Conservation (phyloP, 1,140 invertebrate genomes). For the Bradynema listronoti region DNA sequence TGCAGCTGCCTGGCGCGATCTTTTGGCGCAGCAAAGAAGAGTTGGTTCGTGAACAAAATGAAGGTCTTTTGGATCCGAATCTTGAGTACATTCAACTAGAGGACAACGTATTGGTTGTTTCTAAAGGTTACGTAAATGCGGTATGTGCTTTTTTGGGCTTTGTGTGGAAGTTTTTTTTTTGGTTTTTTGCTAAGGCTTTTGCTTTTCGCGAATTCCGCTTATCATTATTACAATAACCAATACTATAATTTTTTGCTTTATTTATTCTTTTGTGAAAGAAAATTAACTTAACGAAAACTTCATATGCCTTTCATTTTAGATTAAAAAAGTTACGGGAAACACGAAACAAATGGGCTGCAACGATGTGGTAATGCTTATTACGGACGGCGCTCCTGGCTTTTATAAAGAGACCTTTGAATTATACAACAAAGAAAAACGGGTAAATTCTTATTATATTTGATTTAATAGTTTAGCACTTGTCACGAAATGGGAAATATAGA, state of each 20-base stretch:
- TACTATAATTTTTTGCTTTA: slow-evolving; percentile 10
- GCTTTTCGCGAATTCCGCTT: too few species aligned
- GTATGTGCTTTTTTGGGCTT: too few species aligned
- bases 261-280: slow-evolving; percentile 3
- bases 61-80: slow-evolving; percentile 14
- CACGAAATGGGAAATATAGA: too few species aligned
- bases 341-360: slow-evolving; percentile 67
- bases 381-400: slow-evolving; percentile 88
- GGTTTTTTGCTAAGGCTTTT: too few species aligned
- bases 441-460: too few species aligned
- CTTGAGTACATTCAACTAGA: slow-evolving; percentile 40
- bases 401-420: slow-evolving; percentile 80
- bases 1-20: slow-evolving; percentile 33
- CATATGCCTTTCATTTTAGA: slow-evolving; percentile 40
- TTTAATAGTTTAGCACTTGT: too few species aligned
- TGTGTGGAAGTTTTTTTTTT: slow-evolving; percentile 29
- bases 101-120: slow-evolving; percentile 49
- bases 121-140: slow-evolving; percentile 37
- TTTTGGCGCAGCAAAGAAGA: slow-evolving; percentile 44
- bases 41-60: slow-evolving; percentile 22
- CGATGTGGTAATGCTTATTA: slow-evolving; percentile 95
- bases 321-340: slow-evolving; percentile 42
- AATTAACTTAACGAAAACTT: too few species aligned
- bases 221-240: not conserved
- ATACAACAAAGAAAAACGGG: slow-evolving; percentile 69